phyloP scores from a whole-genome alignment of 2,888 invertebrate genomes.

The Plutella xylostella region DNA sequence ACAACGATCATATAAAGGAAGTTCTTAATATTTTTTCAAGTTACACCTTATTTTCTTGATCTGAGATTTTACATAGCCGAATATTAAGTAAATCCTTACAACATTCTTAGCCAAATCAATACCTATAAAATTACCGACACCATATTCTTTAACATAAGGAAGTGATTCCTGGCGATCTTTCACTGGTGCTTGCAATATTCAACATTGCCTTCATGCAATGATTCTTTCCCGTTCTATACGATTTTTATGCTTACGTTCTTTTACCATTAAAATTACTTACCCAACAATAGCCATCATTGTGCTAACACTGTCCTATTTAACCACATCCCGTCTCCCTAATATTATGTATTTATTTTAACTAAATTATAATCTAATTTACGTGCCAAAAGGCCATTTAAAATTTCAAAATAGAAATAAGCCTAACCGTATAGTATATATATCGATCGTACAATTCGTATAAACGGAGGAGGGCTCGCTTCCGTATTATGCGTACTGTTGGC shows the following conservation, averaged over 20 bases:
- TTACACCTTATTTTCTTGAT: no score
- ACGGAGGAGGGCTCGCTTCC: no score
- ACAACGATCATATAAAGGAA: no score
- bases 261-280: conserved; percentile 51
- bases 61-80: no score
- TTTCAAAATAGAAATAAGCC: conserved; percentile 12
- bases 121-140: no score
- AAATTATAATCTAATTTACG: conserved; percentile 34
- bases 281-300: conserved; percentile 61
- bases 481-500: neutral
- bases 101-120: no score
- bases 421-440: conserved; percentile 23
- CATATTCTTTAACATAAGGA: no score
- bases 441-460: conserved; percentile 27
- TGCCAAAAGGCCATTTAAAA: conserved; percentile 54
- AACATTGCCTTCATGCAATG: conserved; percentile 36
- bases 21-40: no score
- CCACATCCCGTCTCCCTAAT: conserved; percentile 56
- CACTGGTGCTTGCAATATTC: conserved; percentile 26
- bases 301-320: conserved; percentile 46
- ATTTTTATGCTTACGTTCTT: conserved; percentile 37
- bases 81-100: no score
- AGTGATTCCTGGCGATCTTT: no score
- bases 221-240: conserved; percentile 29
- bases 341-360: conserved; percentile 30